Evolutionary conservation across 2,113 vertebrate species (phyloP), one percentile per base, ranked within the genome.

Genomic region (Daphoenositta chrysoptera): DNA sequence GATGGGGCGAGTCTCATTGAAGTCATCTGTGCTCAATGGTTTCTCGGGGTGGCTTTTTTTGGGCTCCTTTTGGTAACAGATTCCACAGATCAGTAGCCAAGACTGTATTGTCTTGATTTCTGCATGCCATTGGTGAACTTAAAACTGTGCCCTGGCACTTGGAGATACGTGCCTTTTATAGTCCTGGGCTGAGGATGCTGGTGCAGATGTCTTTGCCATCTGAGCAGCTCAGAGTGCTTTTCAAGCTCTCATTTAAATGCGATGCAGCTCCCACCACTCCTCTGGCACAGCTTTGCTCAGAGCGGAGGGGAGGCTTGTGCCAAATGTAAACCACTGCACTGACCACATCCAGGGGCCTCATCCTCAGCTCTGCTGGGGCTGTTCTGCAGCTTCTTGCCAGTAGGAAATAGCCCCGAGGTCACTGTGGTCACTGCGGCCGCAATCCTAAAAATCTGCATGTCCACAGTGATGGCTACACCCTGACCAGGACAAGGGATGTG

Each of bases 51-150:
- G 27, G 3, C 7, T 37, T 2, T 33, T 70, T 60, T 17, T 6
- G 10, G 11, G 26, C 16, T 70, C 28, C 40, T 91, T 94, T 82
- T 51, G 54, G 80, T 40, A 66, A 47, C 15, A 83, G 42, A 61
- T 66, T 92, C 64, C 44, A 89, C 48, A 95, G 89, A 94, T 91
- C 94, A 21, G 39, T 18, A 31, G 90, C 94, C 85, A 92, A 94
- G 71, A 47, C 39, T 56, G 21, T 16, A 57, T 91, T 91, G 66
- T 93, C 83, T 78, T 87, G 39, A 60, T 71, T 93, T 94, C 48
- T 83, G 44, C 68, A 37, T 78, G 31, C 57, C 45, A 31, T 28
- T 72, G 48, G 31, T 83, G 78, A 79, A 39, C 53, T 72, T 71
- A 42, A 40, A 60, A n/a, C 30, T 47, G 39, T 56, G 44, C 45